Base-by-base conservation (phyloP, 2,797 vertebrate genomes). In the Pantherophis alleghaniensis region DNA sequence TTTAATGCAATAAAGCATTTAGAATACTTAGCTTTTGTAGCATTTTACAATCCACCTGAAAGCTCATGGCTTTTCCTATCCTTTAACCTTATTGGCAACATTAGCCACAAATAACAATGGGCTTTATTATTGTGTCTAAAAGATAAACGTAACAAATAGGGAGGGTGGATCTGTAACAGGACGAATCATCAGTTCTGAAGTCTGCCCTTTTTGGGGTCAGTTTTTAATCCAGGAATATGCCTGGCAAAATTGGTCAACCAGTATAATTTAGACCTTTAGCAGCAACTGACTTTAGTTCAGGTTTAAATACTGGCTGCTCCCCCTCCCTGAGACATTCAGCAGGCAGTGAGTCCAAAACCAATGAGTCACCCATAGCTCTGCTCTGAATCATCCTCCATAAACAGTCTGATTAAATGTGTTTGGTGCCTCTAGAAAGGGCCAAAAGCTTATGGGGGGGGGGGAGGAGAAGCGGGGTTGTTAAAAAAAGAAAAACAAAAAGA, bases 321-420 rank as follows among this genome's bases (percentile, higher is more conserved):
- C 24, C 89, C 24, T 0, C 2, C 66, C 51, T 60, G 0, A 0
- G 4, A 59, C n/a, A 87, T 79, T 56, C 22, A 60, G 32, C 53
- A 18, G 53, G 16, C 61, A 55, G 20, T n/a, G 60, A 92, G 53
- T 94, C 56, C 42, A 94, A 74, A 94, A 24, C 7, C 51, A 60
- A 47, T 87, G 91, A 61, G 69, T 95, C 55, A 94, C 89, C 59
- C 74, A 3, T 93, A 94, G 91, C 95, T 94, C 89, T 79, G 89
- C 87, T 90, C 20, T 96, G 95, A 96, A 86, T 94, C 96, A 95
- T 89, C 16, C 11, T 61, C 2, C 37, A 59, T 53, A 94, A 66
- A 20, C 6, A 94, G 60, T 2, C 6, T 93, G 94, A 91, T 57
- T 90, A 96, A 94, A 94, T 83, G 69, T 42, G 18, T 59, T 95